Conservation (phyloP, 23 tunicate species). For the Clavelina lepadiformis region DNA sequence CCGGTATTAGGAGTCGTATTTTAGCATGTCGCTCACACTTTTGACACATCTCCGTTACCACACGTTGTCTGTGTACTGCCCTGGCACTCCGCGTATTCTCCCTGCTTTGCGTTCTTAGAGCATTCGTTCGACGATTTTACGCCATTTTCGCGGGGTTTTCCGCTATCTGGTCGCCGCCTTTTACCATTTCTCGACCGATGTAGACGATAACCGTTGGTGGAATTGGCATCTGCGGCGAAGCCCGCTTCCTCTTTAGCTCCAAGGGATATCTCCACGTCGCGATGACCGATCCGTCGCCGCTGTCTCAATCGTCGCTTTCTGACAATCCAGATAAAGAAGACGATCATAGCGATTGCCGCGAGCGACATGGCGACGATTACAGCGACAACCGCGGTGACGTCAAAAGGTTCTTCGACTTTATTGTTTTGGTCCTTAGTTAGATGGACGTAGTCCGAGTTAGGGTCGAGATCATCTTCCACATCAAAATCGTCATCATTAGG, state of each 20-base stretch:
- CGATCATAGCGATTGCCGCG: constrained; percentile 3
- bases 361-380: constrained; percentile 5
- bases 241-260: not conserved
- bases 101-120: not conserved
- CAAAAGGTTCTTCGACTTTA: too few species aligned
- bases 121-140: not conserved
- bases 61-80: too few species aligned
- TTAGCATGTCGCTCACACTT: too few species aligned
- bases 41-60: too few species aligned
- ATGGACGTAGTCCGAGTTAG: too few species aligned
- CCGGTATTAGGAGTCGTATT: too few species aligned
- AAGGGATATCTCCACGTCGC: not conserved
- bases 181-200: not conserved
- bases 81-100: too few species aligned
- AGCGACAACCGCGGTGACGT: too few species aligned
- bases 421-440: too few species aligned
- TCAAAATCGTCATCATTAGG: too few species aligned
- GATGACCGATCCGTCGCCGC: not conserved
- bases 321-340: not conserved
- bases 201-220: not conserved
- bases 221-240: not conserved
- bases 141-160: not conserved
- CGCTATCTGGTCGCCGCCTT: not conserved
- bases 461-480: too few species aligned
- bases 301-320: not conserved